Evolutionary conservation across 2,113 vertebrate species (phyloP), one percentile per base, ranked within the genome.

Genomic region (Chaetorhynchus papuensis): DNA sequence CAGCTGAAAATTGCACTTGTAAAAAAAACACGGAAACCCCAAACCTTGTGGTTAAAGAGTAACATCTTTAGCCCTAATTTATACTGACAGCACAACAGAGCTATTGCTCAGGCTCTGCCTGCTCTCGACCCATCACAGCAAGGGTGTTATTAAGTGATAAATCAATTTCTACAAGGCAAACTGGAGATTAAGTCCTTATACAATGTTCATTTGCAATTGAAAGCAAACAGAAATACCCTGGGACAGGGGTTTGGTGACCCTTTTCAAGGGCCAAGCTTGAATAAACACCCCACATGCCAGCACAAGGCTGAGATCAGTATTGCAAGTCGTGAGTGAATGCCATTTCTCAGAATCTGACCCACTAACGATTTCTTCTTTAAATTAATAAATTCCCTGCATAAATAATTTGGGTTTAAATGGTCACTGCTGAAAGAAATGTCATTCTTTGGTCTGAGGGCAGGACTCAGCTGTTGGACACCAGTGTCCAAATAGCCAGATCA

Each of bases 21-120:
- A 93, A 88, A 83, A 83, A 90, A 85, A 93, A 27, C 18, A 35
- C 70, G 82, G 63, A 90, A 95, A 70, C 71, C 66, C 88, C 89
- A 90, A 78, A 95, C 80, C 79, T 44, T 92, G 60, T 88, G 77
- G 66, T 82, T 93, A 93, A 93, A 95, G 64, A 86, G 64, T 63
- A 95, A 94, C 76, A 77, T 96, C 93, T 96, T 96, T 94, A 92
- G 60, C 47, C 86, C 79, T 97, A 96, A 96, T 96, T 96, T 93
- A 92, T 90, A 93, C 69, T 93, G 93, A 92, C 93, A 96, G 80
- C 41, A 83, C 92, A 96, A 93, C 39, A 56, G 75, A 90, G 74
- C 68, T 74, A 56, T 41, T 93, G 92, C 94, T 93, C 56, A 85
- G 88, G 64, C 76, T 94, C 83, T 83, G 83, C 66, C 80, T 87